Conservation (phyloP, 1,140 invertebrate genomes). For the Oreohelix idahoensis region DNA sequence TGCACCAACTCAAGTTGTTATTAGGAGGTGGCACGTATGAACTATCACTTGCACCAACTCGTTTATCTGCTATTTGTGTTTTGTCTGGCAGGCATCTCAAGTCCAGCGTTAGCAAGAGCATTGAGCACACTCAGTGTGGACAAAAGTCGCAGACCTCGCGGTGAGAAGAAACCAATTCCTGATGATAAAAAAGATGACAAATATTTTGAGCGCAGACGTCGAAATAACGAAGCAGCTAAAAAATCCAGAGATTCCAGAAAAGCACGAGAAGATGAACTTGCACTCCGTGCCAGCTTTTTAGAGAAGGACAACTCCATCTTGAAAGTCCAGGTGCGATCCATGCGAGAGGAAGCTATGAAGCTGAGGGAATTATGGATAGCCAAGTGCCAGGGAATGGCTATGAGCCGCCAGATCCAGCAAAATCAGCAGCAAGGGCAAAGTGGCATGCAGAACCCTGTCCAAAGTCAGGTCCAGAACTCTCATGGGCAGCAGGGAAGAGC, state of each 20-base stretch:
- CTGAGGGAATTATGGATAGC: neutral
- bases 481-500: neutral
- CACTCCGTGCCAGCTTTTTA: constrained; percentile 83
- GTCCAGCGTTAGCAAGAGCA: constrained; percentile 67
- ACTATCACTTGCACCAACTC: neutral
- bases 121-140: constrained; percentile 58
- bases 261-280: constrained; percentile 86
- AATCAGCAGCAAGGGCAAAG: neutral
- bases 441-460: neutral
- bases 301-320: constrained; percentile 90
- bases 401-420: neutral
- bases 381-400: constrained; percentile 4
- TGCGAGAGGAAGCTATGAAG: constrained; percentile 24
- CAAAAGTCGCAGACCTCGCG: constrained; percentile 77
- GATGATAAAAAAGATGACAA: constrained; percentile 89
- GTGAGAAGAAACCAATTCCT: constrained; percentile 90
- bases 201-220: constrained; percentile 87
- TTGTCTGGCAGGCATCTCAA: constrained; percentile 46
- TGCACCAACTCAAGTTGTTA: too few relatives aligned
- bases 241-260: constrained; percentile 84
- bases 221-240: constrained; percentile 93
- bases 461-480: neutral
- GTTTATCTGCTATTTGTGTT: neutral
- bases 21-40: neutral
- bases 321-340: constrained; percentile 75